phyloP scores from a whole-genome alignment of 1,140 invertebrate genomes.

The Magallana gigas region DNA sequence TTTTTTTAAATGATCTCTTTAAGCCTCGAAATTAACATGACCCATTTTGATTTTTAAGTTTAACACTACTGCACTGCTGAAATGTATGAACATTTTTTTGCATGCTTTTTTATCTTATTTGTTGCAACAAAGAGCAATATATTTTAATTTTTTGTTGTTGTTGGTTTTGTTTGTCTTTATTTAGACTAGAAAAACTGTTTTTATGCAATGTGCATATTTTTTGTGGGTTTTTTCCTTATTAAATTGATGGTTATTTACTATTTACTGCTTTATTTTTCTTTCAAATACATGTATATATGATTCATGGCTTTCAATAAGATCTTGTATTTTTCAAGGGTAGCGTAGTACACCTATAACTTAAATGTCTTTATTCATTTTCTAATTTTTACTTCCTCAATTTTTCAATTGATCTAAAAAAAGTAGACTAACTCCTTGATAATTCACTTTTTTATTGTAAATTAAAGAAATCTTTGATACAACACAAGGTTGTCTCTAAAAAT shows the following conservation, averaged over 20 bases:
- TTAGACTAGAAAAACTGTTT: slow-evolving; percentile 10
- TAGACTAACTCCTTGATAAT: background rate
- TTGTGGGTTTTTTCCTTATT: background rate
- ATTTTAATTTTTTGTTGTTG: background rate
- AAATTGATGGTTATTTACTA: background rate
- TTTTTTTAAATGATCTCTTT: background rate
- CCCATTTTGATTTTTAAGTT: background rate
- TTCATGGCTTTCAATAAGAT: background rate
- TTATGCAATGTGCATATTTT: slow-evolving; percentile 16
- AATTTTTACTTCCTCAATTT: background rate
- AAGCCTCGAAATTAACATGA: background rate
- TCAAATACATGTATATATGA: background rate
- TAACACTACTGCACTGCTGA: background rate
- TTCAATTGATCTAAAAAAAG: background rate
- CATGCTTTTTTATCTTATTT: slow-evolving; percentile 3
- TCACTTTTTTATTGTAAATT: slow-evolving; percentile 2
- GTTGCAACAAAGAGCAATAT: background rate
- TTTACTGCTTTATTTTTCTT: slow-evolving; percentile 11
- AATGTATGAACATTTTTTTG: background rate
- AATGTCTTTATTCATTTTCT: background rate
- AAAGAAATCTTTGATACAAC: background rate
- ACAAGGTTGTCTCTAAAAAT: background rate
- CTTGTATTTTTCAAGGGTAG: background rate
- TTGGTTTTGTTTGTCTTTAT: background rate
- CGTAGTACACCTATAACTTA: background rate